phyloP scores from a whole-genome alignment of 2,113 vertebrate genomes.

The Odocoileus hemionus region DNA sequence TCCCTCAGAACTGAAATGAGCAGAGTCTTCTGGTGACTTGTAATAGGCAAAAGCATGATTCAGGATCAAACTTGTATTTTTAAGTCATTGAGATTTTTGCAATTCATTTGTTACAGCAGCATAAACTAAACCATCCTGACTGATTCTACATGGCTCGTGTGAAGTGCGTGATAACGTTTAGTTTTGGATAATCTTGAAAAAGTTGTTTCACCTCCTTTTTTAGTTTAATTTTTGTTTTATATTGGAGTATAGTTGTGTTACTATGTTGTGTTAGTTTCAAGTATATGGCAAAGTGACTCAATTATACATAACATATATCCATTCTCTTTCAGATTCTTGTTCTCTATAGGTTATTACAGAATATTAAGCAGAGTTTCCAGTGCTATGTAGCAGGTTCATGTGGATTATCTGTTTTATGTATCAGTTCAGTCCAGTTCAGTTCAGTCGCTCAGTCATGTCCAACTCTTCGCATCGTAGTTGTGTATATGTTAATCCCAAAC shows the following conservation, averaged over 20 bases:
- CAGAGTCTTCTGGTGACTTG: not conserved
- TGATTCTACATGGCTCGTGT: rapidly evolving
- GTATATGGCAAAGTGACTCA: not conserved
- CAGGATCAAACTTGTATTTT: not conserved
- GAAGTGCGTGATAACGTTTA: rapidly evolving
- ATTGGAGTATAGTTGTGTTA: not conserved
- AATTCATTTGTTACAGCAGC: not conserved
- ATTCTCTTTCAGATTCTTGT: not conserved
- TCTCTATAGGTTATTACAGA: not conserved
- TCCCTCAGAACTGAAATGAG: rapidly evolving
- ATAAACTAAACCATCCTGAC: not conserved
- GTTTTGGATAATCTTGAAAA: not conserved
- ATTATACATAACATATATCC: not conserved
- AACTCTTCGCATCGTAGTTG: not conserved
- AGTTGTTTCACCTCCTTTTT: not conserved
- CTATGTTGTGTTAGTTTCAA: not conserved
- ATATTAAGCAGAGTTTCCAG: not conserved
- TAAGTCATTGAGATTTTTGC: not conserved
- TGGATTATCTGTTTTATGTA: not conserved
- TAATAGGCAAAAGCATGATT: not conserved
- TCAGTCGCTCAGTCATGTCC: too few species aligned
- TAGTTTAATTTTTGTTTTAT: not conserved
- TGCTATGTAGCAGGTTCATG: not conserved
- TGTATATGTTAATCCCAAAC: not conserved
- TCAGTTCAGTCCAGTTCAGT: too few species aligned